A percentile compares a stretch with the other conserved stretches of the same genome.
These are phyloP conservation scores for Carassius gibelio DNA, from an alignment of 2,113 vertebrate genomes.

Conservation along the genomic window DNA sequence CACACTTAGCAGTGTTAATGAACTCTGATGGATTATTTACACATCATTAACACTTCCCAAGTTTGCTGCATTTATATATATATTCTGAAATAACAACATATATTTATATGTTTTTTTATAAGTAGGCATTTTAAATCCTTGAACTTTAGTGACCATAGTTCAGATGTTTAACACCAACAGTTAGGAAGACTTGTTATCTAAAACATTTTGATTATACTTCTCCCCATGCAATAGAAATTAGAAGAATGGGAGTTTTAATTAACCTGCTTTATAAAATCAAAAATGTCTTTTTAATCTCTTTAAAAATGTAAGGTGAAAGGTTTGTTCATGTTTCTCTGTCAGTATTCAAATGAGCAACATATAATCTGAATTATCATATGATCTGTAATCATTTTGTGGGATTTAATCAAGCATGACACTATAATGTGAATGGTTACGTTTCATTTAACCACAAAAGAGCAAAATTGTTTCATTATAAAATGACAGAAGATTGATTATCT, in stretches of 20 bases:
- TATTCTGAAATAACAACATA: neutral
- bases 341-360: neutral
- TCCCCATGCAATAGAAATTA: neutral
- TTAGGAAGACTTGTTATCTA: neutral
- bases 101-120: neutral
- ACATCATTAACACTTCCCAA: neutral
- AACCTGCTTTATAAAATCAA: neutral
- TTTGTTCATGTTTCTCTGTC: neutral
- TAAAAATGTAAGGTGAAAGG: no score
- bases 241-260: neutral
- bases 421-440: neutral
- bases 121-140: neutral
- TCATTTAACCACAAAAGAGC: slow-evolving; percentile 24
- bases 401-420: slow-evolving; percentile 16
- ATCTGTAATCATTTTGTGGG: neutral
- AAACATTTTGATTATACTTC: neutral
- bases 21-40: neutral
- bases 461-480: neutral
- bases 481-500: slow-evolving; percentile 23
- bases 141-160: neutral
- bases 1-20: neutral
- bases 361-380: neutral
- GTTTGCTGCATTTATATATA: neutral
- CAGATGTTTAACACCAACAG: neutral
- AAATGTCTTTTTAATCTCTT: neutral